Evolutionary conservation across 2,113 vertebrate species (phyloP).

Genomic region (Pao palembangensis): DNA sequence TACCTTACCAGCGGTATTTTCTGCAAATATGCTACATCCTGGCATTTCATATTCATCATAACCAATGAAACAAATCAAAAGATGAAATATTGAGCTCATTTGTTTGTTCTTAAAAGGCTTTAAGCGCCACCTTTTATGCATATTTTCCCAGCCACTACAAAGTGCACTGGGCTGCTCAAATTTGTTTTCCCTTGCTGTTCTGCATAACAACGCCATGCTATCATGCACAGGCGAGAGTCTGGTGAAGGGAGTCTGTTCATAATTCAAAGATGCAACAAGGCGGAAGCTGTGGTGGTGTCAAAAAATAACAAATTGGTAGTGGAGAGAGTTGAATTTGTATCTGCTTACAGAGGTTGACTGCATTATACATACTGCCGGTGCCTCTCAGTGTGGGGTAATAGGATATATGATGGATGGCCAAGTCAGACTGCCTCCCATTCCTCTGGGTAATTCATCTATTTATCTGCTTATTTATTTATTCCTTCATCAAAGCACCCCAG

Average conservation of each 20-base stretch:
- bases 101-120: slow-evolving; percentile 64
- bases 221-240: slow-evolving; percentile 45
- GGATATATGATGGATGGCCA: slow-evolving; percentile 77
- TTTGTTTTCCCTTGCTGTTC: slow-evolving; percentile 65
- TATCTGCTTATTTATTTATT: slow-evolving; percentile 76
- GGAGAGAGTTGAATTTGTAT: slow-evolving; percentile 73
- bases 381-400: slow-evolving; percentile 70
- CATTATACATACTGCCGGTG: slow-evolving; percentile 71
- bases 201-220: slow-evolving; percentile 54
- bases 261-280: slow-evolving; percentile 71
- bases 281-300: slow-evolving; percentile 63
- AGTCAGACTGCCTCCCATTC: slow-evolving; percentile 52
- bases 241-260: slow-evolving; percentile 65
- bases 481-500: slow-evolving; percentile 55
- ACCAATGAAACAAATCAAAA: slow-evolving; percentile 47
- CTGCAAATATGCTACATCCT: slow-evolving; percentile 12
- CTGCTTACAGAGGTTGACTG: slow-evolving; percentile 71
- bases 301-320: slow-evolving; percentile 74
- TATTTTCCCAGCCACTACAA: slow-evolving; percentile 54
- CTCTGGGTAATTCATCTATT: slow-evolving; percentile 74
- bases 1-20: slow-evolving; percentile 34
- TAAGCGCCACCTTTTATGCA: slow-evolving; percentile 70
- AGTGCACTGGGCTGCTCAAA: slow-evolving; percentile 32
- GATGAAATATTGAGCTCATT: slow-evolving; percentile 65
- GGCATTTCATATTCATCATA: slow-evolving; percentile 56